phyloP scores from a whole-genome alignment of 2,113 vertebrate genomes.

The Siphamia tubifer region DNA sequence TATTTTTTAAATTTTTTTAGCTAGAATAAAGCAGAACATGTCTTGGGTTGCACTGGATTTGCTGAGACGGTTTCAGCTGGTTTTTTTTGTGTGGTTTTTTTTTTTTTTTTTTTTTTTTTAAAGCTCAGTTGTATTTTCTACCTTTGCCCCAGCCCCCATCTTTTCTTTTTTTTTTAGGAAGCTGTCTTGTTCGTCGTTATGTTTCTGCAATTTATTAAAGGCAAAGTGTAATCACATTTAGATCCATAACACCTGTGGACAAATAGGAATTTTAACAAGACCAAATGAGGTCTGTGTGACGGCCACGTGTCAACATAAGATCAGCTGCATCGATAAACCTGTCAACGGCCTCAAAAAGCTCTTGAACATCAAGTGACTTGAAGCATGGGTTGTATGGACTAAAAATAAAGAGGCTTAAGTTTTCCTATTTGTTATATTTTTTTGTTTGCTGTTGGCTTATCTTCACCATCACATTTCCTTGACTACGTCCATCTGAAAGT shows the following conservation, averaged over 20 bases:
- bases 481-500: not conserved
- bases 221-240: conserved; percentile 66
- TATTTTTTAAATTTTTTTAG: conserved; percentile 60
- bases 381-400: conserved; percentile 74
- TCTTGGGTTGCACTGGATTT: conserved; percentile 82
- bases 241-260: conserved; percentile 67
- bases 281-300: conserved; percentile 59
- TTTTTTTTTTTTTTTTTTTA: conserved; percentile 23
- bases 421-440: conserved; percentile 26
- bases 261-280: conserved; percentile 51
- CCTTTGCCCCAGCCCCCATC: not conserved
- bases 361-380: conserved; percentile 68
- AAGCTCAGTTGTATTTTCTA: conserved; percentile 63
- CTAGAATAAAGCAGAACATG: conserved; percentile 67
- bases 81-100: conserved; percentile 18
- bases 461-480: not conserved
- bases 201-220: conserved; percentile 69
- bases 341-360: conserved; percentile 55
- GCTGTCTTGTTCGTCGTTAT: conserved; percentile 61
- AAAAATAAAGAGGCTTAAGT: conserved; percentile 73
- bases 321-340: conserved; percentile 35
- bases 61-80: conserved; percentile 72
- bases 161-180: conserved; percentile 49
- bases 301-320: conserved; percentile 54
- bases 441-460: not conserved